Percentiles rank a stretch among this genome's conserved stretches.
phyloP scores from a whole-genome alignment of 2,888 invertebrate genomes.

The Mayetiola destructor region DNA sequence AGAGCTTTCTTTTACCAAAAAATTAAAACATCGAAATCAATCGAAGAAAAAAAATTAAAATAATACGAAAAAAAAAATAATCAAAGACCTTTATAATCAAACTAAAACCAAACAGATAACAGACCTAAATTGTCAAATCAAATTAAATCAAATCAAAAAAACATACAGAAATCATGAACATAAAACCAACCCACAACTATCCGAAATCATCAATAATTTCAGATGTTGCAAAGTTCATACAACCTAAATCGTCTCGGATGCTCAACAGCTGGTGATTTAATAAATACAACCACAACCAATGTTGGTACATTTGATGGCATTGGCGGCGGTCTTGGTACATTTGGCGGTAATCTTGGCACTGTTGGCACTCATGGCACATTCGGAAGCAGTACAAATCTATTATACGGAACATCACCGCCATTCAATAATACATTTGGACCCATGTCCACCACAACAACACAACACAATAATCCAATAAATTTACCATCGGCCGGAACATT shows the following conservation, averaged over 20 bases:
- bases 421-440: slow-evolving; percentile 13
- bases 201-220: slow-evolving; percentile 33
- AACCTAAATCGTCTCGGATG: slow-evolving; percentile 29
- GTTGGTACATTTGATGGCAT: slow-evolving; percentile 1
- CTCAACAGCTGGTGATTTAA: slow-evolving; percentile 33
- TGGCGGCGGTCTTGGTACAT: slow-evolving; percentile 13
- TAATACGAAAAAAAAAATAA: too few relatives aligned
- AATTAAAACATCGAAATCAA: too few relatives aligned
- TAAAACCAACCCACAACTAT: too few relatives aligned
- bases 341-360: neutral
- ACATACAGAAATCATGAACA: too few relatives aligned
- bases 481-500: slow-evolving; percentile 9
- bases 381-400: too few relatives aligned
- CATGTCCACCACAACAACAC: too few relatives aligned
- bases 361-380: slow-evolving; percentile 13
- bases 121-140: too few relatives aligned
- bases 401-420: slow-evolving; percentile 8
- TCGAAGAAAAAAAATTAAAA: too few relatives aligned
- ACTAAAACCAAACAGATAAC: too few relatives aligned
- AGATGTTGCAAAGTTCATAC: slow-evolving; percentile 35
- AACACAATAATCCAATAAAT: slow-evolving; percentile 5
- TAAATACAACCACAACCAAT: slow-evolving; percentile 31
- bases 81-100: too few relatives aligned
- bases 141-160: too few relatives aligned
- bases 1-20: too few relatives aligned